These are phyloP conservation scores for Acanthosepion esculentum DNA, from an alignment of 2,888 invertebrate species.

Conservation along the genomic window DNA sequence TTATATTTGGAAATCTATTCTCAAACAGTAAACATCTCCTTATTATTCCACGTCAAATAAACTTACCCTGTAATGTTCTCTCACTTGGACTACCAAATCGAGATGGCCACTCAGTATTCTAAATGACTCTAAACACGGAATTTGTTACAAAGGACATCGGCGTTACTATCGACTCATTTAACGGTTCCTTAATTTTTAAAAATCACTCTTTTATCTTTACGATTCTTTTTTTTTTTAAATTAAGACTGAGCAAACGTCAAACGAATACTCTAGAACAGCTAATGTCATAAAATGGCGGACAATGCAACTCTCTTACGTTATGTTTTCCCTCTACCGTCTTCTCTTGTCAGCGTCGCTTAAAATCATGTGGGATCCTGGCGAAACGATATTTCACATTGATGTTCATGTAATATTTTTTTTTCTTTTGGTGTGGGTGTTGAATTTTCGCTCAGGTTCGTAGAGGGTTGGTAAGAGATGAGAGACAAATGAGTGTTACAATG, in stretches of 20 bases:
- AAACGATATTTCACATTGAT: background rate
- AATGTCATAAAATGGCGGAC: slow-evolving; percentile 33
- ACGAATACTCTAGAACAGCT: background rate
- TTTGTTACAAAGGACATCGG: background rate
- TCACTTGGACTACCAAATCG: background rate
- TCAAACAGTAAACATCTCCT: too few species aligned
- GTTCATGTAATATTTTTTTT: background rate
- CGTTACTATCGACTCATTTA: background rate
- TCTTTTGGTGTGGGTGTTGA: background rate
- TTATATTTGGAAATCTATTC: too few species aligned
- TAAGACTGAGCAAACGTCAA: slow-evolving; percentile 21
- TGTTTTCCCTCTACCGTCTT: background rate
- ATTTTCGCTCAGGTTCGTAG: background rate
- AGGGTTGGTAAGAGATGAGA: background rate
- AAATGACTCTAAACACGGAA: background rate
- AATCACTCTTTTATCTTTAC: background rate
- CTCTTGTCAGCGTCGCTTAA: background rate
- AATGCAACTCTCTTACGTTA: background rate
- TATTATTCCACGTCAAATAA: too few species aligned
- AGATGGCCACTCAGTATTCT: background rate
- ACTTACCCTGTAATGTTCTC: too few species aligned
- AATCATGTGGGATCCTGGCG: background rate
- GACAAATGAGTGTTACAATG: background rate
- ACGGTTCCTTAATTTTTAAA: background rate
- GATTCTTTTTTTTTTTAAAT: background rate